Evolutionary conservation across 2,888 invertebrate genomes (phyloP), one percentile per base, ranked within the genome.

Genomic region (Caenorhabditis angaria): DNA sequence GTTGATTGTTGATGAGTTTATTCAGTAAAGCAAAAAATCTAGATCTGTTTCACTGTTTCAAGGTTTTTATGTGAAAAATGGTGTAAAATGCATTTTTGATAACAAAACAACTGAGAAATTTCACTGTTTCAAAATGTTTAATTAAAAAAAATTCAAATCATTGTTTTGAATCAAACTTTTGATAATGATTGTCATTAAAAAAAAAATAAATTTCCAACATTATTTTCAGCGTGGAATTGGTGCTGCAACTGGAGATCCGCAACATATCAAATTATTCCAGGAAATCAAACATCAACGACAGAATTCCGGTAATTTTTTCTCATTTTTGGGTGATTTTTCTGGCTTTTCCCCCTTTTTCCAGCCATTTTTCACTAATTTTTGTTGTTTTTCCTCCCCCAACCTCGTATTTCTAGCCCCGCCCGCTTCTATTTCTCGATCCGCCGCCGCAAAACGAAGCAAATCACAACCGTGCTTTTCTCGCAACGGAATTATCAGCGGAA

Each of bases 191-290:
- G n/a, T n/a, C n/a, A n/a, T n/a, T n/a, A n/a, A n/a, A n/a, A n/a
- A n/a, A n/a, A n/a, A n/a, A n/a, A n/a, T n/a, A n/a, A n/a, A 28
- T 29, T 32, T 14, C 4, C 6, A 8, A 14, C 20, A n/a, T n/a
- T n/a, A n/a, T 3, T 57, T 57, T 91, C 97, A 56, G 95, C 95
- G 89, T 25, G 84, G 83, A 63, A 73, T 80, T 65, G 81, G 80
- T 18, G 74, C 78, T 18, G 61, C 66, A n/a, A 74, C 69, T 22
- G 77, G 68, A 20, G 97, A 97, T 90, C 97, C 97, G 54, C 93
- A 93, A 88, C 93, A 91, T 88, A 95, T 94, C 0, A 94, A 94
- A 86, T 95, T 96, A 0, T 97, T 96, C 89, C 94, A 95, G 89
- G 90, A 93, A 72, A 93, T 93, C 80, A 94, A 94, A 87, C 93